Evolutionary conservation across 2,888 invertebrate species (phyloP).

Genomic region (Xiphydria camelus): DNA sequence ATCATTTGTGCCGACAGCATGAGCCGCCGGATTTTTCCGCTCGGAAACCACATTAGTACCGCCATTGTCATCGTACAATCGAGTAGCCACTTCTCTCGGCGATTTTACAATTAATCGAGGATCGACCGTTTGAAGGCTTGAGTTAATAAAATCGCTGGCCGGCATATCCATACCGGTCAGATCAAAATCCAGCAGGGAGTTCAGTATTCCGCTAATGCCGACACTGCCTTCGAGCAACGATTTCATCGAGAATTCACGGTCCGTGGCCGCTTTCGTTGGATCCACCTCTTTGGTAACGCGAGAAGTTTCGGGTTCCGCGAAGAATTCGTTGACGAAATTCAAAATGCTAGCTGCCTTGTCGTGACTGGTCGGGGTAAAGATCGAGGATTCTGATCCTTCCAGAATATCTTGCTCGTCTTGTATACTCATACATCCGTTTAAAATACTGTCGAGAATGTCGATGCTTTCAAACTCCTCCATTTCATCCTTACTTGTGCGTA

Average conservation of each 20-base stretch:
- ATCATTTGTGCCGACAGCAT: neutral
- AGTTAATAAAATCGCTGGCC: conserved; percentile 30
- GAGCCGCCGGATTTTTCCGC: neutral
- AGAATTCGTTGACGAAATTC: conserved; percentile 23
- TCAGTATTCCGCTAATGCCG: conserved; percentile 15
- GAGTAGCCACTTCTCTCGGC: conserved; percentile 4
- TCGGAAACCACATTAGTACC: neutral
- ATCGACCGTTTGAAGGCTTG: conserved; percentile 34
- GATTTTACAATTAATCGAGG: conserved; percentile 27
- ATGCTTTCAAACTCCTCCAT: conserved; percentile 32
- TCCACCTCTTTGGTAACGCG: neutral
- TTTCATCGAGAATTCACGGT: neutral
- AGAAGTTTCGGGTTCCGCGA: conserved; percentile 16
- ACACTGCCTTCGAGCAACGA: conserved; percentile 13
- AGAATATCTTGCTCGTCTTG: conserved; percentile 32
- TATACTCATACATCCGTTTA: conserved; percentile 31
- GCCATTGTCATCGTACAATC: conserved; percentile 1
- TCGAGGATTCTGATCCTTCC: conserved; percentile 18
- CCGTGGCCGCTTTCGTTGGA: neutral
- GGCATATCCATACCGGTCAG: conserved; percentile 32
- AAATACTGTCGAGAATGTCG: conserved; percentile 31
- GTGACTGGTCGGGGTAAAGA: conserved; percentile 19
- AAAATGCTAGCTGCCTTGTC: conserved; percentile 20
- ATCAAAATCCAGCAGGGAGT: conserved; percentile 30
- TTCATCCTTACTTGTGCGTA: neutral